Conservation (phyloP, 2,888 invertebrate genomes). For the Teinopalpus imperialis region DNA sequence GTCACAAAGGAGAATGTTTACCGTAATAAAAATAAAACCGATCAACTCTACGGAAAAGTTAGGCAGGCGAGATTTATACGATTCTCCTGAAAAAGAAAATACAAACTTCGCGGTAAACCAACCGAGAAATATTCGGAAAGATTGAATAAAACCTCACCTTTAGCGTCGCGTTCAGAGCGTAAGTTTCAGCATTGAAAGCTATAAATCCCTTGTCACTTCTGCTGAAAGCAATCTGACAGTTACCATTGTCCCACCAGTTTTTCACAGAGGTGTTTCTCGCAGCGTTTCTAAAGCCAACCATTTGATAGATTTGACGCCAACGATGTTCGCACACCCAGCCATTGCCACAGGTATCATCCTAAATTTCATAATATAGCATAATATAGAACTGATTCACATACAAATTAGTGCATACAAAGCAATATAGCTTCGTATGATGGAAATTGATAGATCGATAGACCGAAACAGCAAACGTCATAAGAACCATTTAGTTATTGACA, state of each 20-base stretch:
- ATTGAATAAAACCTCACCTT: constrained; percentile 56
- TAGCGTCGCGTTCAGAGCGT: constrained; percentile 78
- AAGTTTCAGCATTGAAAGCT: constrained; percentile 85
- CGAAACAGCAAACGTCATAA: too few species aligned
- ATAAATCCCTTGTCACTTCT: constrained; percentile 87
- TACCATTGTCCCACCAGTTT: constrained; percentile 90
- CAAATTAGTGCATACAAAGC: too few species aligned
- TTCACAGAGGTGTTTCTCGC: constrained; percentile 72
- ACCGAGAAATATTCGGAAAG: not conserved
- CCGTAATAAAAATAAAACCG: constrained; percentile 5
- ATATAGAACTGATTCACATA: too few species aligned
- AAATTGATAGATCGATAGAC: too few species aligned
- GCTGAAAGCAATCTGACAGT: constrained; percentile 91
- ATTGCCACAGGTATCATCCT: constrained; percentile 84
- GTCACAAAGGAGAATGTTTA: constrained; percentile 3
- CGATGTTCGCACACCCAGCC: constrained; percentile 93
- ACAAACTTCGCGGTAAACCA: not conserved
- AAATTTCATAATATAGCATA: too few species aligned
- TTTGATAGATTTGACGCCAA: constrained; percentile 90
- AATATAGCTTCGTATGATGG: too few species aligned
- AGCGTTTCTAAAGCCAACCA: constrained; percentile 88
- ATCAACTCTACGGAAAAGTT: not conserved
- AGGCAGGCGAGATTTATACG: constrained; percentile 2
- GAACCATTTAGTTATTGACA: too few species aligned
- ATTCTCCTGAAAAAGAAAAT: not conserved